Base-by-base conservation (phyloP, 2,113 vertebrate species). In the Typhlomys cinereus region DNA sequence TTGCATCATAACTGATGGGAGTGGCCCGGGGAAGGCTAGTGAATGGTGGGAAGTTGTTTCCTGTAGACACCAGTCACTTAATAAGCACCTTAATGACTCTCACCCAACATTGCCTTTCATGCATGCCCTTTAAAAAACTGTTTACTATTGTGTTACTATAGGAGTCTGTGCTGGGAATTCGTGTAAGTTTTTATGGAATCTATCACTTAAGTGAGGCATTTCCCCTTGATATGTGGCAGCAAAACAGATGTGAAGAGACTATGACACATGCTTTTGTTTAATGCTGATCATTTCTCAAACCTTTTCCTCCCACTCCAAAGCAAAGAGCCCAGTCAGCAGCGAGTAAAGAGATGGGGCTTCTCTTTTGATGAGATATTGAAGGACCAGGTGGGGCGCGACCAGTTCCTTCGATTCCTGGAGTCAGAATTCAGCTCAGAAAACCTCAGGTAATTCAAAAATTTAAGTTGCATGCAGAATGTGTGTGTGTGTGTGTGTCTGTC, bases 371-470 rank as follows among this genome's bases (percentile, higher is more conserved):
- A 99, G 96, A 98, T 99, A 5, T 97, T 99, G 84, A 99, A 99
- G 96, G 99, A 99, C 95, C 98, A 99, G 12, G 98, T 98, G 46
- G 99, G 99, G 44, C 98, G 98, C 85, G 99, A 99, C 88, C 99
- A 99, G 96, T 99, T 99, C 93, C 98, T 99, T 85, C 99, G 99
- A 96, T 99, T 99, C 97, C 97, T 99, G 94, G 99, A 99, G 97
- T 99, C 99, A 0, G 99, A 99, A 97, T 99, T 99, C 98, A 99
- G 99, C 97, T 99, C 99, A 20, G 99, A 99, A 98, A 99, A 99
- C 95, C 98, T 99, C 95, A 98, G 99, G 99, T 99, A 96, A 99
- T 23, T 88, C 62, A 64, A 73, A 23, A 57, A 36, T 92, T 89
- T 86, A 50, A 89, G 25, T 34, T 89, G 18, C 74, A 29, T 46